Percentiles rank a stretch among this genome's conserved stretches.
Conservation (phyloP, 2,888 invertebrate genomes). For the Diogma glabrata region DNA sequence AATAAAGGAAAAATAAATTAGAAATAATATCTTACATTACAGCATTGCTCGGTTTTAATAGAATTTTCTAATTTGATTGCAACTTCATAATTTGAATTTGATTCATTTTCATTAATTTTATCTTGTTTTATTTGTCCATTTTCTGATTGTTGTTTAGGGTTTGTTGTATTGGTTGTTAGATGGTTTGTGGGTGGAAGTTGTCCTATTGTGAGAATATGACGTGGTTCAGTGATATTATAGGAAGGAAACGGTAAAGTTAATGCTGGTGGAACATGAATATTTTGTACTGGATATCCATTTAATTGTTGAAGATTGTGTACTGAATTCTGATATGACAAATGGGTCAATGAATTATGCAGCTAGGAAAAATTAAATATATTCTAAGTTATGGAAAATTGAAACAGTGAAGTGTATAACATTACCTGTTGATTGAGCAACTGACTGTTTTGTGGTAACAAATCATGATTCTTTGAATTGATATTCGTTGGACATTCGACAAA, state of each 20-base stretch:
- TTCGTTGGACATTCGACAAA: slow-evolving; percentile 28
- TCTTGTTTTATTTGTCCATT: too few species aligned
- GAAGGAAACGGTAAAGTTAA: slow-evolving; percentile 7
- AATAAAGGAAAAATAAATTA: too few species aligned
- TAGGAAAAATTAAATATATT: slow-evolving; percentile 15
- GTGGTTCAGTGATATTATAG: background rate
- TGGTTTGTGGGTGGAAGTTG: slow-evolving; percentile 1
- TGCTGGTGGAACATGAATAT: slow-evolving; percentile 18
- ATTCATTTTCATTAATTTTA: background rate
- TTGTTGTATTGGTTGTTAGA: too few species aligned
- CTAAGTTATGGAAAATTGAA: slow-evolving; percentile 13
- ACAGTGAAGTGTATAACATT: too few species aligned
- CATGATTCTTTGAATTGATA: too few species aligned
- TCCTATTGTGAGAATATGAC: slow-evolving; percentile 6
- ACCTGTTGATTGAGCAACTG: too few species aligned
- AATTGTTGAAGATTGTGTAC: slow-evolving; percentile 25
- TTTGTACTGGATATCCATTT: slow-evolving; percentile 29
- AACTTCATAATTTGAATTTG: background rate
- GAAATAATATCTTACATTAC: too few species aligned
- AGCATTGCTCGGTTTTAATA: too few species aligned
- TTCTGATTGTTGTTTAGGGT: too few species aligned
- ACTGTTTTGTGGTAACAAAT: too few species aligned
- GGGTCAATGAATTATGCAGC: too few species aligned
- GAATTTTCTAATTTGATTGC: background rate
- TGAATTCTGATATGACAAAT: too few species aligned